phyloP scores from a whole-genome alignment of 1,140 invertebrate species.

The Schlechtendalia chinensis region DNA sequence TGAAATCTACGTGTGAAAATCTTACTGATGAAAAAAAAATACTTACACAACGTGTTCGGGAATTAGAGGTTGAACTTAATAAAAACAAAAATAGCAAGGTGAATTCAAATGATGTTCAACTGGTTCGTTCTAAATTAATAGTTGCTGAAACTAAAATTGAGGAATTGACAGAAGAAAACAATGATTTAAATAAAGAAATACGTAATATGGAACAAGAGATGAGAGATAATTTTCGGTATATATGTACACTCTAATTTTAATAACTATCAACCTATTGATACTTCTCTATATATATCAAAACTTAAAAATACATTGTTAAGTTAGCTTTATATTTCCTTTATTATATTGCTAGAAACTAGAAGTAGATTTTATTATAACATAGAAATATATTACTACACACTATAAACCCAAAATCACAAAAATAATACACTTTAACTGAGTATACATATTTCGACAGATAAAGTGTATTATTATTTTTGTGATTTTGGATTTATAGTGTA shows the following conservation, averaged over 20 bases:
- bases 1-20: slow-evolving; percentile 75
- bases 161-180: slow-evolving; percentile 94
- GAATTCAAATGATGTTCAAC: slow-evolving; percentile 58
- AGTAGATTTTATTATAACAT: too few species aligned
- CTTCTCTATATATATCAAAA: too few species aligned
- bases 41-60: slow-evolving; percentile 67
- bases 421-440: too few species aligned
- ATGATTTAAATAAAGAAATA: slow-evolving; percentile 91
- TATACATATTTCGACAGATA: too few species aligned
- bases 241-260: background rate
- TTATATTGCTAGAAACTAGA: too few species aligned
- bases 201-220: slow-evolving; percentile 91
- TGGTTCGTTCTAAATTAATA: slow-evolving; percentile 77
- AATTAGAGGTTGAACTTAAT: slow-evolving; percentile 70
- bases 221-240: slow-evolving; percentile 87
- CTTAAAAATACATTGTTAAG: too few species aligned
- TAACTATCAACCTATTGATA: too few species aligned
- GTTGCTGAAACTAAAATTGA: slow-evolving; percentile 86
- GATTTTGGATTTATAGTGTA: too few species aligned
- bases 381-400: too few species aligned
- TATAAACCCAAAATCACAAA: too few species aligned
- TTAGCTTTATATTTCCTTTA: too few species aligned
- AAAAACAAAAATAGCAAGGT: slow-evolving; percentile 51
- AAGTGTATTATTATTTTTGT: too few species aligned
- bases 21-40: slow-evolving; percentile 78